Evolutionary conservation across 2,113 vertebrate genomes (phyloP), one percentile per base, ranked within the genome.

Genomic region (Chinchilla lanigera): DNA sequence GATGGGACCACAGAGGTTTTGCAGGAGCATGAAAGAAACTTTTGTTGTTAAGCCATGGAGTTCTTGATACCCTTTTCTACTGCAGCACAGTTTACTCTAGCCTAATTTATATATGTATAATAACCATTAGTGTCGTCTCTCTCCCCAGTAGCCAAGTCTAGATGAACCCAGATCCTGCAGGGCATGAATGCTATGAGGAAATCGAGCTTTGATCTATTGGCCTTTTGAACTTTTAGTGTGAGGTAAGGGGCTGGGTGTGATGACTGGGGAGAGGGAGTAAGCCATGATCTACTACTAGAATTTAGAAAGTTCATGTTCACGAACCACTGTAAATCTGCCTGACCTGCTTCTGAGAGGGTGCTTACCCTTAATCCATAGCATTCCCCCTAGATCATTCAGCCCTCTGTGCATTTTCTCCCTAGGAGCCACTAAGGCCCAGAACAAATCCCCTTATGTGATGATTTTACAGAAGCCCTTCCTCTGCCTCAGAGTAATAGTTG

Each of bases 401-500:
- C 26, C 24, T 61, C 38, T 44, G 44, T 75, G 30, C 30, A 30
- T 71, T 92, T 84, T 50, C 67, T 12, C 47, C 41, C 33, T 7
- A 78, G 87, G 38, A 97, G 54, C 33, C 77, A 78, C 19, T 28
- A 75, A 95, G 81, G 44, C 80, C 87, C 63, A 73, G 73, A 94
- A 89, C 90, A 98, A 95, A 95, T 96, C 77, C 58, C 81, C 16
- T 84, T 54, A 61, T n/a, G 71, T 44, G 77, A 86, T 67, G 63
- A 78, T 78, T 93, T 84, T 16, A 50, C 52, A 63, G 50, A 41
- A 69, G 35, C 33, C 54, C 52, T 61, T 93, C 80, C 80, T 58
- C 84, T 82, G 61, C 71, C 73, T 97, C 84, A 24, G 22, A 95
- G 85, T 89, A 97, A 97, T 73, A 82, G 41, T 35, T 95, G 80